These are phyloP conservation scores for Mesaphorura yosii DNA, from an alignment of 1,140 invertebrate species.

Conservation along the genomic window DNA sequence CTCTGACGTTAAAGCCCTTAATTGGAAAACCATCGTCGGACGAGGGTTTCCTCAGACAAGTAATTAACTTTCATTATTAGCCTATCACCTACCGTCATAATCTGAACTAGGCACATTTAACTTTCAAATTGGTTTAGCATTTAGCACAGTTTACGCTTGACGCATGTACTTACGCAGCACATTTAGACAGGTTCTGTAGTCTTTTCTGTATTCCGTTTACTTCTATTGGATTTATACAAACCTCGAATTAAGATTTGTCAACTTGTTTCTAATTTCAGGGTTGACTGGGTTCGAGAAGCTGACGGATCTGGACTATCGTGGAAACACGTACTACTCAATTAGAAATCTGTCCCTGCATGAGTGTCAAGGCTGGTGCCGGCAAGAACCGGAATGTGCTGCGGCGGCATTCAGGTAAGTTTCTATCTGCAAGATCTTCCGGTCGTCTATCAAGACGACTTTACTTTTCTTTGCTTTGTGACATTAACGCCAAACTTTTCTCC, in stretches of 20 bases:
- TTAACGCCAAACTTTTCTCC: slow-evolving; percentile 5
- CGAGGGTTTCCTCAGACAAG: background rate
- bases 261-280: slow-evolving; percentile 31
- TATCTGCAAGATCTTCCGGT: background rate
- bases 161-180: too few relatives aligned
- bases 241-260: too few relatives aligned
- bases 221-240: too few relatives aligned
- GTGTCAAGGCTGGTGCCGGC: slow-evolving; percentile 86
- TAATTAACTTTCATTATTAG: background rate
- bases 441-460: background rate
- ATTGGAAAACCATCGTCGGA: background rate
- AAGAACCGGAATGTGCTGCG: slow-evolving; percentile 71
- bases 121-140: too few relatives aligned
- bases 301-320: slow-evolving; percentile 79
- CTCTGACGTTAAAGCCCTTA: background rate
- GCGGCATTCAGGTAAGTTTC: slow-evolving; percentile 53
- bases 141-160: too few relatives aligned
- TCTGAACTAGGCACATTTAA: too few relatives aligned
- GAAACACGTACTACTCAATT: slow-evolving; percentile 82
- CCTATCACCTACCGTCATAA: too few relatives aligned
- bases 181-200: too few relatives aligned
- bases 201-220: too few relatives aligned
- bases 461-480: slow-evolving; percentile 51
- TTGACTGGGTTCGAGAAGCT: slow-evolving; percentile 83
- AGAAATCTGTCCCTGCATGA: slow-evolving; percentile 84